Evolutionary conservation across 30 jellyfish, hydroid and myxozoan species (phyloP), one percentile per base, ranked within the genome.

Genomic region (Aurelia aurita): DNA sequence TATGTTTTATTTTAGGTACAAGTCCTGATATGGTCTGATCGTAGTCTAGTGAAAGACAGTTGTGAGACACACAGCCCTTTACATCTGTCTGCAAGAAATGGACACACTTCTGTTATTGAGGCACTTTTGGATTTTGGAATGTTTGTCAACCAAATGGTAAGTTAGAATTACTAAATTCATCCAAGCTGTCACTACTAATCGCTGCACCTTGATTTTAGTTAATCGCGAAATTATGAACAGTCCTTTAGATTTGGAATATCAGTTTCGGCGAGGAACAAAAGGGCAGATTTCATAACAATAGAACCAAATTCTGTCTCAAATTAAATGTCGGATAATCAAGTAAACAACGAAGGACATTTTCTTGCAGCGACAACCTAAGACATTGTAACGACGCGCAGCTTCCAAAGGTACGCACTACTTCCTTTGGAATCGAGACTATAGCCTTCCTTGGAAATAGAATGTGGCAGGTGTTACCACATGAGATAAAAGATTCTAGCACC

Each of bases 51-150:
- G 29, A 58, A 53, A 47, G 89, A 89, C 55, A 58, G 83, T 18
- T 71, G 77, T 9, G 72, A 64, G 31, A 61, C 71, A 31, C 97
- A 87, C 85, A 79, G 96, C 32, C 98, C 98, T 18, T 78, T 93
- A 89, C 98, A 93, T 63, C 76, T 93, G 16, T 91, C 98, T 26
- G 96, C 98, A 18, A 71, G 97, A 51, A 87, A 93, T 78, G 98
- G 98, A 11, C 98, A 93, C 72, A 90, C 91, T 15, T 55, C 90
- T 16, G 97, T 88, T 16, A 94, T 93, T 1, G 91, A 62, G 34
- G 84, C 91, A 9, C 89, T 93, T 53, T 69, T 93, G 29, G 96
- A 88, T 60, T 77, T 78, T 74, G 98, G 98, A 43, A 93, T 93
- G 98, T 86, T 95, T 1, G 96, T 88, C 65, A 89, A 93, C 61